phyloP scores from a whole-genome alignment of 2,797 vertebrate genomes.

The Otus scops region DNA sequence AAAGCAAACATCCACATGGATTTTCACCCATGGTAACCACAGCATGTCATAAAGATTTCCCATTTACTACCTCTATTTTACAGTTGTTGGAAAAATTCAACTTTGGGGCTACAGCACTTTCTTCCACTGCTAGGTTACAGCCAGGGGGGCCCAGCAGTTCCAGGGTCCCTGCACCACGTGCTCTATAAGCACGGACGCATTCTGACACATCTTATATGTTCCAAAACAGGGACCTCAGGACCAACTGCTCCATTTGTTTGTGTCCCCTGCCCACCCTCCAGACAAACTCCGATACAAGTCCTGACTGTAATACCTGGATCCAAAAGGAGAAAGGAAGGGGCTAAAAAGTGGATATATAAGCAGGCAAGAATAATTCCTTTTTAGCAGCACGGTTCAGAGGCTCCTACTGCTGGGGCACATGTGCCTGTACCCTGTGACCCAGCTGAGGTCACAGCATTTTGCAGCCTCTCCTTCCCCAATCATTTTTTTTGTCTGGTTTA shows the following conservation, averaged over 20 bases:
- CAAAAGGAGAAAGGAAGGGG: not conserved
- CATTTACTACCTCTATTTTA: not conserved
- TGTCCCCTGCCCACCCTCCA: not conserved
- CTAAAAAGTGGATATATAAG: not conserved
- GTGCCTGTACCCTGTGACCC: not conserved
- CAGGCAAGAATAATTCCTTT: not conserved
- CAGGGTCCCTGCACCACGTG: not conserved
- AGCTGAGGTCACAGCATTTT: not conserved
- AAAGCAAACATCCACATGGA: not conserved
- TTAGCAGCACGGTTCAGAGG: not conserved
- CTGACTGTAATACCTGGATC: not conserved
- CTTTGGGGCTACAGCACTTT: not conserved
- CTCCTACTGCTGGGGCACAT: fast-evolving
- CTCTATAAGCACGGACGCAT: too few species aligned
- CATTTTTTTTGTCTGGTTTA: not conserved
- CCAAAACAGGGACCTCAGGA: not conserved
- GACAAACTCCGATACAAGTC: not conserved
- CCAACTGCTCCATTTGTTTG: not conserved
- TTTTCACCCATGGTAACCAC: not conserved
- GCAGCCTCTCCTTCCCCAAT: not conserved
- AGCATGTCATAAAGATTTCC: not conserved
- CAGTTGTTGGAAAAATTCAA: not conserved
- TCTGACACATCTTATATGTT: fast-evolving
- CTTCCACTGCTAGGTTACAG: not conserved
- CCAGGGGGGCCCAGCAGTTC: not conserved